Conservation (phyloP, 2,797 vertebrate genomes). For the Garrulus glandarius region DNA sequence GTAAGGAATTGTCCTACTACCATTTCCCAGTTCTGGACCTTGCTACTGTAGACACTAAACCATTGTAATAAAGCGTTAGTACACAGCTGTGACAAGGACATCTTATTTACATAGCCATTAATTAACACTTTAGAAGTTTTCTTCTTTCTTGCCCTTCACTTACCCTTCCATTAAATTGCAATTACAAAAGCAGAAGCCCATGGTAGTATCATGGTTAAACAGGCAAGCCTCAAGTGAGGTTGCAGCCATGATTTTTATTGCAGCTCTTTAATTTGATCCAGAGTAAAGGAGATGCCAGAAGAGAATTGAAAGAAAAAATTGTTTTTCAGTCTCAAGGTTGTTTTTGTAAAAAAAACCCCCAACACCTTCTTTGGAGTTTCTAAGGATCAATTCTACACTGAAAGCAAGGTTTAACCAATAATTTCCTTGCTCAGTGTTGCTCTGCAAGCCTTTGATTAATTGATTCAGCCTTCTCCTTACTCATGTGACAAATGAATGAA, state of each 20-base stretch:
- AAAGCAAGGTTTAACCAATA: conserved; percentile 3
- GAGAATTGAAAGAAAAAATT: background rate
- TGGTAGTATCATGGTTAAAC: background rate
- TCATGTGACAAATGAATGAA: background rate
- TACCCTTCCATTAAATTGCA: background rate
- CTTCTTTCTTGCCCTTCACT: background rate
- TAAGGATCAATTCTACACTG: background rate
- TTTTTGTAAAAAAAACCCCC: background rate
- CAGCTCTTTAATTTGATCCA: background rate
- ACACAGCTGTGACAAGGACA: background rate
- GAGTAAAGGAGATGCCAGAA: background rate
- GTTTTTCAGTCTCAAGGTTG: background rate
- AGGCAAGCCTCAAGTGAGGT: background rate
- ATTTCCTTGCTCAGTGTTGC: background rate
- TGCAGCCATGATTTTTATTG: background rate
- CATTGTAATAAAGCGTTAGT: background rate
- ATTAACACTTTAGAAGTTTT: background rate
- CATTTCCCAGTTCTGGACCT: background rate
- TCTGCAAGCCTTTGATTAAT: conserved; percentile 10
- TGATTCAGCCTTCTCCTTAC: background rate
- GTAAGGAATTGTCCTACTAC: background rate
- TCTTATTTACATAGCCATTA: background rate
- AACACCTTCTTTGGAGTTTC: background rate
- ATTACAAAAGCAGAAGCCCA: background rate
- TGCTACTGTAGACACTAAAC: background rate